Conservation (phyloP, 2,888 invertebrate species). For the Phyllotreta cruciferae region DNA sequence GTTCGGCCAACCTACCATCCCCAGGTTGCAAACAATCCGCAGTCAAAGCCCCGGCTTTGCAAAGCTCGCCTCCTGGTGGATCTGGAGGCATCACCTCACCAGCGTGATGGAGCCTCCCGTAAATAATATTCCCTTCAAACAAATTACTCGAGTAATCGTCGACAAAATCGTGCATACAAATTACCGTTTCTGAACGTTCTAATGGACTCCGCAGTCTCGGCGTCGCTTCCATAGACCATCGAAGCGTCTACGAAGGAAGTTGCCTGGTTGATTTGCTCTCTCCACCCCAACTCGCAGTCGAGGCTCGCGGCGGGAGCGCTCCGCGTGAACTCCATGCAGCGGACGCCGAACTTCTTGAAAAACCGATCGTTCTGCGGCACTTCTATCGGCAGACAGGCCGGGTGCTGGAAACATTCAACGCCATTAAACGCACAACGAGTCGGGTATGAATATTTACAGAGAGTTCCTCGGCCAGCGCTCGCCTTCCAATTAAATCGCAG, state of each 20-base stretch:
- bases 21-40: constrained; percentile 81
- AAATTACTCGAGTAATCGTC: not conserved
- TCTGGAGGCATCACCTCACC: constrained; percentile 63
- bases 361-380: constrained; percentile 77
- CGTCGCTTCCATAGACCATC: constrained; percentile 80
- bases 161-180: not conserved
- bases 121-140: constrained; percentile 51
- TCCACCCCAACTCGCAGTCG: constrained; percentile 81
- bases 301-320: constrained; percentile 82
- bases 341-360: constrained; percentile 72
- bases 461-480: constrained; percentile 68
- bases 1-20: constrained; percentile 80
- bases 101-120: constrained; percentile 62
- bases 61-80: constrained; percentile 71
- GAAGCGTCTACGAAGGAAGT: constrained; percentile 85
- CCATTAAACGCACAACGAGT: not conserved
- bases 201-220: constrained; percentile 75
- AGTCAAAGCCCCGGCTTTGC: constrained; percentile 74
- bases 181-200: constrained; percentile 77
- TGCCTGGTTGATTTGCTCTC: constrained; percentile 86
- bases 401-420: constrained; percentile 69
- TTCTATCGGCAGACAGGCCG: constrained; percentile 83
- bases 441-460: constrained; percentile 61
- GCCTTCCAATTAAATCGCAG: constrained; percentile 69
- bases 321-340: constrained; percentile 83